These are phyloP conservation scores for Agapornis roseicollis DNA, from an alignment of 2,113 vertebrate genomes.

Conservation along the genomic window DNA sequence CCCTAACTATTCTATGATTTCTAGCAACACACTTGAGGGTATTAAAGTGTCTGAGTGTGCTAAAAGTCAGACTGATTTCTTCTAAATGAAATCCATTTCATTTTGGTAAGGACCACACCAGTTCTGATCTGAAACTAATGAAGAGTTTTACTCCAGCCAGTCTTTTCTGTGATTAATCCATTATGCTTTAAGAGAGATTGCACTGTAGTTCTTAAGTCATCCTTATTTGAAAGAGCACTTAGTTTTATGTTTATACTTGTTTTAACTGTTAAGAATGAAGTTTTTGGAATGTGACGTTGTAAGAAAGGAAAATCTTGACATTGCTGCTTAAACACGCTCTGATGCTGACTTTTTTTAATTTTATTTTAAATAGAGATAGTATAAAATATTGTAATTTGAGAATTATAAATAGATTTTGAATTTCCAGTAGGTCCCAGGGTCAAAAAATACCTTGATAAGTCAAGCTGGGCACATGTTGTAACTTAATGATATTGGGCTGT, in stretches of 20 bases:
- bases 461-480: neutral
- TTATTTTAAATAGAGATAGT: neutral
- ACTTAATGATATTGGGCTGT: neutral
- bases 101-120: neutral
- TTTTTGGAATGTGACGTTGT: neutral
- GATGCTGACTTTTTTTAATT: neutral
- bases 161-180: neutral
- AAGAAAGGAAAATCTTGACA: neutral
- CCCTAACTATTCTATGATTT: neutral
- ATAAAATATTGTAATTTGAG: neutral
- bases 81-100: neutral
- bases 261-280: neutral
- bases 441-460: neutral
- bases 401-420: neutral
- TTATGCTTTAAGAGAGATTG: neutral
- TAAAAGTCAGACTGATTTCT: neutral
- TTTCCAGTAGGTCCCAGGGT: neutral
- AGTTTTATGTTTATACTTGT: neutral
- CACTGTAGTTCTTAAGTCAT: neutral
- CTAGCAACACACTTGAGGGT: neutral
- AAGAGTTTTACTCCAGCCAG: neutral
- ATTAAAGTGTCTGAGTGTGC: neutral
- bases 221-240: neutral
- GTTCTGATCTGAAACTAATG: neutral
- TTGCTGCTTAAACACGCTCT: neutral